These are phyloP conservation scores for Nesoenas mayeri DNA, from an alignment of 2,113 vertebrate species.

Conservation along the genomic window DNA sequence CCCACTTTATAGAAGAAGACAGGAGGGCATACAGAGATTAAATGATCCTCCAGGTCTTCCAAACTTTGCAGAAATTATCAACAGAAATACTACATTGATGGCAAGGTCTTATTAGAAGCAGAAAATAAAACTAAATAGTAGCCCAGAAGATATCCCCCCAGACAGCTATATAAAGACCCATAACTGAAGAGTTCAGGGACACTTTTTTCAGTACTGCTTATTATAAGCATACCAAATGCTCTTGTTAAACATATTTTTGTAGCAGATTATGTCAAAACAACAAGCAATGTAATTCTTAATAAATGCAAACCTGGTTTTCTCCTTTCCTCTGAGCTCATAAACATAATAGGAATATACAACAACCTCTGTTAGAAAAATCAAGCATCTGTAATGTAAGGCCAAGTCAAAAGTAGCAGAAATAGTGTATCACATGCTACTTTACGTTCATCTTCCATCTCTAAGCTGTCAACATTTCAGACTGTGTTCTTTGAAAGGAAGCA, in stretches of 20 bases:
- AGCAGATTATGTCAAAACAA: background rate
- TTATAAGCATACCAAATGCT: background rate
- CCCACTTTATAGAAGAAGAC: background rate
- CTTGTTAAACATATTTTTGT: background rate
- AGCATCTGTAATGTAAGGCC: background rate
- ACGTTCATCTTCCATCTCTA: background rate
- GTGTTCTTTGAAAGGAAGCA: background rate
- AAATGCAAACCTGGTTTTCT: background rate
- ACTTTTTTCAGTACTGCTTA: background rate
- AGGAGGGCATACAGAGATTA: background rate
- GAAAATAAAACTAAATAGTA: background rate
- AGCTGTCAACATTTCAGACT: constrained; percentile 16
- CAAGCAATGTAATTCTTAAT: background rate
- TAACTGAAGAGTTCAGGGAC: background rate
- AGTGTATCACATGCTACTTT: background rate
- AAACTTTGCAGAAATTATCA: background rate
- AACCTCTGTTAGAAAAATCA: background rate
- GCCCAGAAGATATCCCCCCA: background rate
- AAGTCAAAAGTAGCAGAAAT: constrained; percentile 23
- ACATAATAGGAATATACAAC: background rate
- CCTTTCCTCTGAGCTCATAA: background rate
- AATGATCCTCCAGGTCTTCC: background rate
- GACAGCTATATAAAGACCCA: background rate
- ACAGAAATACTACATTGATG: background rate
- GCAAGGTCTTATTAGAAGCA: background rate